Evolutionary conservation across 2,888 invertebrate genomes (phyloP).

Genomic region (Lycaena phlaeas): DNA sequence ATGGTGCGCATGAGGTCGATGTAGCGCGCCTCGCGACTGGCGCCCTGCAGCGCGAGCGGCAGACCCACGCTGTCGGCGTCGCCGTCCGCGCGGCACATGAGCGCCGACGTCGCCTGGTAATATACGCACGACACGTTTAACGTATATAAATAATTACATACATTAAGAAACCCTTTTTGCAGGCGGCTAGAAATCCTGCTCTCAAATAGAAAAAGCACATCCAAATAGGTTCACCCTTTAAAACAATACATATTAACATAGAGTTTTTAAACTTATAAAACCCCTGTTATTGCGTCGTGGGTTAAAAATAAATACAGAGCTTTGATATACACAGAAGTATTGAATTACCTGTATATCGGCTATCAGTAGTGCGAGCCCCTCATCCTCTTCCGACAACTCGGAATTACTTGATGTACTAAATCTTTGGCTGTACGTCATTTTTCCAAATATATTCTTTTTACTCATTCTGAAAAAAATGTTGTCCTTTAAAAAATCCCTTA

Average conservation of each 20-base stretch:
- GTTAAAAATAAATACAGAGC: too few relatives aligned
- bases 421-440: slow-evolving; percentile 69
- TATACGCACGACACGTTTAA: neutral
- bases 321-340: too few relatives aligned
- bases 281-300: too few relatives aligned
- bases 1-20: slow-evolving; percentile 89
- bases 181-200: too few relatives aligned
- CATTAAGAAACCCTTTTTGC: too few relatives aligned
- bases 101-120: slow-evolving; percentile 55
- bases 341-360: slow-evolving; percentile 92
- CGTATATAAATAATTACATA: too few relatives aligned
- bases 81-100: slow-evolving; percentile 50
- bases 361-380: slow-evolving; percentile 89
- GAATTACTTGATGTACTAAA: slow-evolving; percentile 59
- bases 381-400: slow-evolving; percentile 86
- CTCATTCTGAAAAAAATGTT: slow-evolving; percentile 64
- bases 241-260: too few relatives aligned
- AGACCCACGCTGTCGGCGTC: slow-evolving; percentile 46
- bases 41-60: slow-evolving; percentile 42
- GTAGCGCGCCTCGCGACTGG: slow-evolving; percentile 75
- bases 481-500: too few relatives aligned
- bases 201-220: too few relatives aligned
- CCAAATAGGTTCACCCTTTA: too few relatives aligned
- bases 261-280: too few relatives aligned
- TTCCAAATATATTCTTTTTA: slow-evolving; percentile 74